Evolutionary conservation across 2,888 invertebrate genomes (phyloP).

Genomic region (Sylvicola cinctus): DNA sequence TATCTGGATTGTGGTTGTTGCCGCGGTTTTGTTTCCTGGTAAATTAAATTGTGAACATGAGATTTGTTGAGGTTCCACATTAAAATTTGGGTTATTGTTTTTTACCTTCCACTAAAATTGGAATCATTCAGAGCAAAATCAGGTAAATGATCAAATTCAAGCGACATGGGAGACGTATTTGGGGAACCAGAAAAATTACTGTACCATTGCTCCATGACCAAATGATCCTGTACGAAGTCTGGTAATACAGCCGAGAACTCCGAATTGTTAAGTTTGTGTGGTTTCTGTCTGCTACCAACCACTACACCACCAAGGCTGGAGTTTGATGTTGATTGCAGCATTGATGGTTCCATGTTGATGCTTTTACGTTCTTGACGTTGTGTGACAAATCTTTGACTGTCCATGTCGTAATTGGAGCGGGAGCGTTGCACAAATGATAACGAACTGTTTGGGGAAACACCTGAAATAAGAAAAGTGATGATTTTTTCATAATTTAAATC

Average conservation of each 20-base stretch:
- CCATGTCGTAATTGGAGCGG: conserved; percentile 24
- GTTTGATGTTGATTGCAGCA: background rate
- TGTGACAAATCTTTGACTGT: conserved; percentile 6
- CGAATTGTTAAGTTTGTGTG: conserved; percentile 2
- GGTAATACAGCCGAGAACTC: conserved; percentile 33
- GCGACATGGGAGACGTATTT: conserved; percentile 16
- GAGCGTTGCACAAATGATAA: conserved; percentile 23
- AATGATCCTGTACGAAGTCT: conserved; percentile 77
- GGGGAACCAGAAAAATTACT: conserved; percentile 20
- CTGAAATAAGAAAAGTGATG: too few relatives aligned
- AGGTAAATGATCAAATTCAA: conserved; percentile 14
- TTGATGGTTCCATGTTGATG: background rate
- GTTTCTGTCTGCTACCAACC: background rate
- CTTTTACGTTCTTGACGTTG: background rate
- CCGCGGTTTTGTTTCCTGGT: too few relatives aligned
- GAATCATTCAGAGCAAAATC: conserved; percentile 3
- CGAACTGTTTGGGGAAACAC: too few relatives aligned
- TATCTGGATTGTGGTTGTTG: background rate
- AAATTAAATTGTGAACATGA: too few relatives aligned
- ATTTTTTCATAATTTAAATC: too few relatives aligned
- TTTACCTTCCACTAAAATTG: too few relatives aligned
- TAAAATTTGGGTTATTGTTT: too few relatives aligned
- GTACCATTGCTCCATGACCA: conserved; percentile 50
- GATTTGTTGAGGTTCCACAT: too few relatives aligned
- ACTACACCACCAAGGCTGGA: background rate